Base-by-base conservation (phyloP, 2,797 vertebrate species). In the Pachyuromys duprasi region DNA sequence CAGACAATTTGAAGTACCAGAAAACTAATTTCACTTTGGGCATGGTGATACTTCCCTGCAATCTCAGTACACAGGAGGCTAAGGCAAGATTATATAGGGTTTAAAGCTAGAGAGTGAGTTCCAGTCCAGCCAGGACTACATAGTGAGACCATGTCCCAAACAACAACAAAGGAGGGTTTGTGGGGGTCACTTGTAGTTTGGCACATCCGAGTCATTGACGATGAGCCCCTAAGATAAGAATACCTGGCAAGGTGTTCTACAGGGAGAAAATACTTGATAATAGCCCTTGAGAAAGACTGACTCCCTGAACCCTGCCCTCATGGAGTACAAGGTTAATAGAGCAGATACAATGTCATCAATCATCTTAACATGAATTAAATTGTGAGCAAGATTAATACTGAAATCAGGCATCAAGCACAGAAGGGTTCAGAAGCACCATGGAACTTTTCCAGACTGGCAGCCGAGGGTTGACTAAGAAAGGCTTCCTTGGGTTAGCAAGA, bases 311-410 rank as follows among this genome's bases (percentile, higher is more conserved):
- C 88, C 92, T 94, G 94, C n/a, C 90, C 89, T 96, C 70, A 69
- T 79, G 84, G 78, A 89, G 60, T 67, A 86, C 60, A 75, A 91
- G 36, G 87, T 84, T 79, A 76, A 70, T 80, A 92, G 63, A 62
- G 49, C 42, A 93, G 87, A 97, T 97, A 96, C 96, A 95, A 90
- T 79, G 45, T 93, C 90, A 97, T 97, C 94, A 97, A 97, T 96
- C 93, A 94, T n/a, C 26, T 18, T 95, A 90, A 97, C 90, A 53
- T 62, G 88, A 84, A 45, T 92, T 94, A 60, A 65, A 72, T 72
- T 86, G 90, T 92, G 75, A 89, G 24, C 78, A 86, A 84, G 57
- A 49, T 93, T 91, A 76, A 82, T 82, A 94, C 14, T 0, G 8
- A 93, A 69, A 49, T 74, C 42, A 89, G 3, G 55, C 55, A 57